Base-by-base conservation (phyloP, 2,888 invertebrate genomes). In the Serripes groenlandicus region DNA sequence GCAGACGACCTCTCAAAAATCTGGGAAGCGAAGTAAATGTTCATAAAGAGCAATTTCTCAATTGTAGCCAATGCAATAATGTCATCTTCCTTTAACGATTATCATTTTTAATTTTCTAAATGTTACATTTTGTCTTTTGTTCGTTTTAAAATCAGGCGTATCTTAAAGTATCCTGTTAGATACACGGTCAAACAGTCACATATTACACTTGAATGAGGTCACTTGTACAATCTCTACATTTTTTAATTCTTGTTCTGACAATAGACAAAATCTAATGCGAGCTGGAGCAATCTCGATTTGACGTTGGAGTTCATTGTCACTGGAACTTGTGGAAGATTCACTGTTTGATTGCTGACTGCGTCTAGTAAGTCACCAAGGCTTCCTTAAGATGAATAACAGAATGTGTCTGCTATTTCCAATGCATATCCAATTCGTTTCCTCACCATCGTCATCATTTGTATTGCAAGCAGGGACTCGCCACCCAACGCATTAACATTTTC, bases 401-500 rank as follows among this genome's bases (percentile, higher is more conserved):
- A 75, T n/a, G 75, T 75, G 60, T 75, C 66, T n/a, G 75, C 75
- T 23, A 75, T 75, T 35, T 75, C 75, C 34, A 75, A 49, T 42
- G 64, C 66, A 54, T 66, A 75, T 1, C 75, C 66, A 28, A 75
- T 75, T 21, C 66, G 62, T 23, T 75, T 75, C 32, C 75, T 42
- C 11, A 75, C 66, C 52, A 75, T 42, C 18, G 75, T 66, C 66
- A 75, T 64, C 75, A 75, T 75, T 54, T 75, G 75, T 26, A 75
- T 66, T 30, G 75, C 75, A 30, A 75, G 64, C 23, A 75, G 42
- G n/a, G 75, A 75, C 49, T 75, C 75, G 21, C 75, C 75, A 23
- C 75, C 66, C 1, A 75, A 18, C 3, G 75, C 42, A 42, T 75
- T 75, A 34, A 75, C 37, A 26, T 75, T 66, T 37, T 66, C 75